phyloP scores from a whole-genome alignment of 2,888 invertebrate species.

The Zelleria hepariella region DNA sequence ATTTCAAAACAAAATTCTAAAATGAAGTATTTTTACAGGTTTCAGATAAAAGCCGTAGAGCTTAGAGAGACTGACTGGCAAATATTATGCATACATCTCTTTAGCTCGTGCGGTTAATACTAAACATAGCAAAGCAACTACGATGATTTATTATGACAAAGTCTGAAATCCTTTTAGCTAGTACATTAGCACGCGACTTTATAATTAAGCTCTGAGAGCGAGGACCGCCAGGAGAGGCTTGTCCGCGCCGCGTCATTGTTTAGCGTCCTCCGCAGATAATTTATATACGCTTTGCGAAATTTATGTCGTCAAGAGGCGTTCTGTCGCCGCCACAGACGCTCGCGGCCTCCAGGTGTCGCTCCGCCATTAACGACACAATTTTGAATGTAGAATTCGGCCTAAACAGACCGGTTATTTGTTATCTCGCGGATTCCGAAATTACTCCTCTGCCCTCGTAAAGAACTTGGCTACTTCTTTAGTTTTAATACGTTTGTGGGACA shows the following conservation, averaged over 20 bases:
- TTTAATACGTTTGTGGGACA: neutral
- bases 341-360: slow-evolving; percentile 33
- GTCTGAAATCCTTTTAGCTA: slow-evolving; percentile 40
- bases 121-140: slow-evolving; percentile 7
- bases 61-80: neutral
- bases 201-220: slow-evolving; percentile 27
- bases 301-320: slow-evolving; percentile 29
- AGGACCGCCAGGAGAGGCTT: slow-evolving; percentile 14
- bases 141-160: slow-evolving; percentile 29
- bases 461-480: neutral
- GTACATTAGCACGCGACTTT: slow-evolving; percentile 28
- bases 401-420: neutral
- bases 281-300: slow-evolving; percentile 61
- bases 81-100: neutral
- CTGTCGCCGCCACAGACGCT: neutral
- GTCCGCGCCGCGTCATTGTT: slow-evolving; percentile 45
- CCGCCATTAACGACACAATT: slow-evolving; percentile 6
- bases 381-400: slow-evolving; percentile 1
- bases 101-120: neutral
- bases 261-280: slow-evolving; percentile 38
- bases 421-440: neutral
- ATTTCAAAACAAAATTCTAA: neutral
- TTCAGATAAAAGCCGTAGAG: neutral
- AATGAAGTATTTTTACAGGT: neutral
- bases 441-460: neutral